Base-by-base conservation (phyloP, 2,113 vertebrate genomes). In the Calyptommatus sinebrachiatus region DNA sequence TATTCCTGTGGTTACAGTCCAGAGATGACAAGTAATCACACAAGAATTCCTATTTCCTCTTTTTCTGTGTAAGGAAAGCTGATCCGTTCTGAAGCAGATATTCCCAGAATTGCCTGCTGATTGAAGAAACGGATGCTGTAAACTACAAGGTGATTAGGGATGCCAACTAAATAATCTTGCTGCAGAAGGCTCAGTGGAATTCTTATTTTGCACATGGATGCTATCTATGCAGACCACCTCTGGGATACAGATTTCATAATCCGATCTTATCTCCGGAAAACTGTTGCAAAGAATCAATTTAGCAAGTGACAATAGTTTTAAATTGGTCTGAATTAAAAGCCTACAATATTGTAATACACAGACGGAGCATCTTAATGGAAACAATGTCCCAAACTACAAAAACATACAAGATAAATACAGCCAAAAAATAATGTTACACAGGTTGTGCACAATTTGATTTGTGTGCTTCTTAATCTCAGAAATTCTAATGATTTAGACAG, bases 201-300 rank as follows among this genome's bases (percentile, higher is more conserved):
- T 78, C 31, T 31, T 71, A 35, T 14, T 41, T 16, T 41, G 24
- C 8, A 12, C 21, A 46, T 29, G 31, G 46, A 18, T 57, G 14
- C 31, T 75, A 31, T 57, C 31, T 60, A 60, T 31, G 50, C 50
- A 73, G 50, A 31, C 53, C 28, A 31, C 60, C 46, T n/a, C 29
- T 68, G 63, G 66, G 46, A 77, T 68, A 63, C 29, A 53, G 46
- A 12, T 57, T 68, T 48, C 61, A 8, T 45, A 71, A 70, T 71
- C 53, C 61, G 18, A 78, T 29, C 53, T 71, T n/a, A 76, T 28
- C 20, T 78, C 24, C 5, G 26, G 29, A 62, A 46, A 61, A 72
- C 50, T n/a, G 48, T 24, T 73, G 60, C 48, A 26, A 68, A 69
- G 57, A 78, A 71, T 71, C 77, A 41, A 70, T 45, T 78, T 78